A percentile compares a stretch with the other conserved stretches of the same genome.
These are phyloP conservation scores for Platynereis dumerilii DNA, from an alignment of 2,888 invertebrate genomes.

Conservation along the genomic window DNA sequence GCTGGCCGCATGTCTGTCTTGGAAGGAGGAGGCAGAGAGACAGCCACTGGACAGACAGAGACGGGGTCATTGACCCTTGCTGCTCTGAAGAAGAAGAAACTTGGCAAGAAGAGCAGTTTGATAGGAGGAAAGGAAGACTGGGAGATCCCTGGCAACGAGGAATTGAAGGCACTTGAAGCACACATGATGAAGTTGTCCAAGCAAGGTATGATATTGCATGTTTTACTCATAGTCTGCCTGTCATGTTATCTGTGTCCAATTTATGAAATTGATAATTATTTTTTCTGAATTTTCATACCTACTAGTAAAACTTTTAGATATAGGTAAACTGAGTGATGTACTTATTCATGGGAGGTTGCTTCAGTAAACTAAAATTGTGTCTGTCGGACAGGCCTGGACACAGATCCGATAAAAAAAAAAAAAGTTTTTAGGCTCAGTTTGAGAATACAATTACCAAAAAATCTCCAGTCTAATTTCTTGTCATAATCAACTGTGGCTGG, in stretches of 20 bases:
- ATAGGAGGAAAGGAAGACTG: slow-evolving; percentile 24
- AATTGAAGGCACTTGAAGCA: slow-evolving; percentile 59
- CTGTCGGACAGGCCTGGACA: no score
- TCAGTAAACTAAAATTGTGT: no score
- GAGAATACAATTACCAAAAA: no score
- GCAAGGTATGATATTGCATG: slow-evolving; percentile 46
- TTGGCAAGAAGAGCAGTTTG: slow-evolving; percentile 2
- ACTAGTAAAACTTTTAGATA: neutral
- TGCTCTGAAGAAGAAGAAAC: slow-evolving; percentile 46
- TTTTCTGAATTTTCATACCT: neutral
- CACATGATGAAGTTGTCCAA: slow-evolving; percentile 57
- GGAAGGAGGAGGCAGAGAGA: neutral
- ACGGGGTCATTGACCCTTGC: slow-evolving; percentile 37
- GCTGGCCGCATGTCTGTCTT: no score
- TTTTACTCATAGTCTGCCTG: no score
- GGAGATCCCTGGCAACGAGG: slow-evolving; percentile 50
- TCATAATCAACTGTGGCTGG: no score
- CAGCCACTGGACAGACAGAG: slow-evolving; percentile 21
- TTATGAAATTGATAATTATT: neutral
- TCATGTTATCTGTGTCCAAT: neutral
- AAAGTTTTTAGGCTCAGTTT: no score
- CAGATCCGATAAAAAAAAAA: no score
- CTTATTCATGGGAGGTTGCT: no score
- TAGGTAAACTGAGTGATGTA: no score
- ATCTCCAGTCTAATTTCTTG: no score